Evolutionary conservation across 2,888 invertebrate genomes (phyloP).

Genomic region (Leptopilina drosophilae): DNA sequence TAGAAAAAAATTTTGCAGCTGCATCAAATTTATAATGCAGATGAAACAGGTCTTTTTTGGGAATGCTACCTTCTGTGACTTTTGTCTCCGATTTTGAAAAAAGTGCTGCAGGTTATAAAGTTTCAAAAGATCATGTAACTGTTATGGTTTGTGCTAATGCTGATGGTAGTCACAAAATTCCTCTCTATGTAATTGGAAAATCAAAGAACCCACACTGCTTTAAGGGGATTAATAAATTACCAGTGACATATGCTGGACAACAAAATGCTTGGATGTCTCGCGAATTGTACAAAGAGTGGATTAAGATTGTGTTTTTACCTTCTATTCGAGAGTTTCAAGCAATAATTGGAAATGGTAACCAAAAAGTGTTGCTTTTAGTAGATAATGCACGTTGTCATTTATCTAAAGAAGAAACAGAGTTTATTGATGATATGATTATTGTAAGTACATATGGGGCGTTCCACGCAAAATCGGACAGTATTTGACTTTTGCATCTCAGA

Average conservation of each 20-base stretch:
- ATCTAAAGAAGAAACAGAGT: conserved; percentile 31
- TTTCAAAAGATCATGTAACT: too few relatives aligned
- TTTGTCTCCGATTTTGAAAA: not conserved
- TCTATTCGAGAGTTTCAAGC: conserved; percentile 11
- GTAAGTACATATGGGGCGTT: not conserved
- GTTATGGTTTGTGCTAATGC: too few relatives aligned
- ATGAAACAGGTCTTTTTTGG: too few relatives aligned
- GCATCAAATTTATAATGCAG: too few relatives aligned
- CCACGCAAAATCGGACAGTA: too few relatives aligned
- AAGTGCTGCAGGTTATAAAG: too few relatives aligned
- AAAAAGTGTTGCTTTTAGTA: conserved; percentile 22
- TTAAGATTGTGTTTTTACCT: conserved; percentile 41
- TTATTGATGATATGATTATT: conserved; percentile 14
- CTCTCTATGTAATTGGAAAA: too few relatives aligned
- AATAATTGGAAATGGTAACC: not conserved
- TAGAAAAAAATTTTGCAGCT: too few relatives aligned
- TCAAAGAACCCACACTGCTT: too few relatives aligned
- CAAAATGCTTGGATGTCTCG: conserved; percentile 44
- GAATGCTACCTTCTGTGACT: conserved; percentile 44
- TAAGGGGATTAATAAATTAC: not conserved
- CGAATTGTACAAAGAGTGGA: conserved; percentile 44
- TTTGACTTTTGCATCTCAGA: too few relatives aligned
- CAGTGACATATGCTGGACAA: conserved; percentile 39
- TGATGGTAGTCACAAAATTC: too few relatives aligned
- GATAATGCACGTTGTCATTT: conserved; percentile 57